A percentile compares a stretch with the other conserved stretches of the same genome.
Conservation (phyloP, 2,888 invertebrate genomes). For the Enchytraeus crypticus region DNA sequence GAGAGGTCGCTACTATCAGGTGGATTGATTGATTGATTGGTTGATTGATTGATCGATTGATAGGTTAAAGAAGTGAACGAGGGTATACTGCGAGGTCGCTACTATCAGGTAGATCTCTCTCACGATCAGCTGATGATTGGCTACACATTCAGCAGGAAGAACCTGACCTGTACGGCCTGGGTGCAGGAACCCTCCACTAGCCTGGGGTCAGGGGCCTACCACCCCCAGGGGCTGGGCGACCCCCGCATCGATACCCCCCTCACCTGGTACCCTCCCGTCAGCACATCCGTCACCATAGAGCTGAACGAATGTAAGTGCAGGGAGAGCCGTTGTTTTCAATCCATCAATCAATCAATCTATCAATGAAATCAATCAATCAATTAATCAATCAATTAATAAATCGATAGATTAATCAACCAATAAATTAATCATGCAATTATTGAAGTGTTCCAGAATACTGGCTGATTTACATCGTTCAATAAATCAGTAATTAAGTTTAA, state of each 20-base stretch:
- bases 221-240: too few relatives aligned
- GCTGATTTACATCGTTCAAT: too few relatives aligned
- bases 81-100: neutral
- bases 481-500: too few relatives aligned
- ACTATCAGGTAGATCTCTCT: neutral
- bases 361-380: neutral
- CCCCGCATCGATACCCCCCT: too few relatives aligned
- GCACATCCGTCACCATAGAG: neutral
- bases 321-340: neutral
- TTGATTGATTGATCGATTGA: too few relatives aligned
- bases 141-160: conserved; percentile 5
- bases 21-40: too few relatives aligned
- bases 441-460: too few relatives aligned
- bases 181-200: neutral
- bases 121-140: neutral
- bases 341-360: neutral
- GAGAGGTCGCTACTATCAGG: too few relatives aligned
- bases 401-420: neutral
- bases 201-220: neutral
- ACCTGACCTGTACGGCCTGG: neutral
- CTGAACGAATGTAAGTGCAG: conserved; percentile 2
- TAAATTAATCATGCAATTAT: neutral
- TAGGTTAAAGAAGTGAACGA: neutral
- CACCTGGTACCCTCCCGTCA: neutral
- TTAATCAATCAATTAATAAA: neutral